Evolutionary conservation across 2,888 invertebrate species (phyloP), one percentile per base, ranked within the genome.

Genomic region (Dilophus febrilis): DNA sequence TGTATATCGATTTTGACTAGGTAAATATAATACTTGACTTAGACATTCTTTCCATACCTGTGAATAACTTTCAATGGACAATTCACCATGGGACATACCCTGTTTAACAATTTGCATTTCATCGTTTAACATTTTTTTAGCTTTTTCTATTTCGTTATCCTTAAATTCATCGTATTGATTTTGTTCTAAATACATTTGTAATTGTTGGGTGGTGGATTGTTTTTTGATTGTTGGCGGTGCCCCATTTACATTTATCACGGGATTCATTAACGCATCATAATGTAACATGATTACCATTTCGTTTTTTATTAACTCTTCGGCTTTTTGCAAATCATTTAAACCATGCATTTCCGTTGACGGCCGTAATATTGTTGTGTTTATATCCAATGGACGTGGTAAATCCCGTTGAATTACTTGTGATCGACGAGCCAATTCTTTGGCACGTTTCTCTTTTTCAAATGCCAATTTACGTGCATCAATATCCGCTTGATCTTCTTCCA

Each of bases 21-120:
- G 94, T 43, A 97, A 64, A 58, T 85, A 97, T 19, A 97, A 67
- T 45, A 85, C 86, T 70, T 92, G 90, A 1, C 84, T 77, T 37
- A 92, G 69, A 61, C 95, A 95, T 64, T 97, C 94, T 56, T 92
- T 88, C 95, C 95, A 97, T 32, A 94, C 92, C 65, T 92, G 90
- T 10, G 81, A 79, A 57, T 91, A 94, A 0, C 87, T 82, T 48
- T 95, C 94, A 35, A 86, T 64, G 2, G 90, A 81, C 35, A 97
- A 67, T 29, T 95, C 94, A 1, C 94, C 94, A 55, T 97, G 95
- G 0, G 78, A 81, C 95, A 97, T 97, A 33, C 91, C 92, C 41
- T 77, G 74, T 55, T 84, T 84, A 1, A 97, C 94, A 2, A 79
- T 69, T 18, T 79, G 78, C 85, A 92, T 90, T 67, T 97, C 95